Evolutionary conservation across 35 echinoderm and acorn worm genomes (phyloP), one percentile per base, ranked within the genome.

Genomic region (Ptychodera flava): DNA sequence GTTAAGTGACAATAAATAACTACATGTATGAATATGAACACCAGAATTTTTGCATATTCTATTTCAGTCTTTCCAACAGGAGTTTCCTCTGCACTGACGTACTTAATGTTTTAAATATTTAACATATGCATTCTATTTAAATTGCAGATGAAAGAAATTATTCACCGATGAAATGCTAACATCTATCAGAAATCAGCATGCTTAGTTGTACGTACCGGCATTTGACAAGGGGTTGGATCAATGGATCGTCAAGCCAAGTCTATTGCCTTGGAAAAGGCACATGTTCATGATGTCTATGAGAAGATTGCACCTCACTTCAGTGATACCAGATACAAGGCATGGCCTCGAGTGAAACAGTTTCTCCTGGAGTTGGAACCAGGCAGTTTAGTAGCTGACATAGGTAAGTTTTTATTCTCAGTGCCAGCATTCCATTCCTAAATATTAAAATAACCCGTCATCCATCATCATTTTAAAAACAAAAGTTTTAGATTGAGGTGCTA

Each of bases 221-320:
- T 64, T n/a, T n/a, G 22, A 80, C 12, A 6, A 0, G 30, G 14
- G 36, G 30, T 29, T 35, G 78, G 28, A 33, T 82, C 35, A 30
- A 99, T 99, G 96, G 96, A 99, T 91, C 88, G 96, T 30, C 88
- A 94, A 77, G 88, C 92, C 29, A 86, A 94, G 82, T 99, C 96
- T 27, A 81, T 99, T 16, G 96, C 96, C 31, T 79, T 99, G 31
- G 96, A 99, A 88, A 99, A 99, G 88, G 90, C 91, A 89, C 96
- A 99, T 84, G 96, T 99, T 34, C 90, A 89, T 53, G 93, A 94
- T 91, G 96, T 99, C 32, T 99, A 99, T 81, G 96, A 99, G 32
- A 91, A 90, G 78, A 99, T 99, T 78, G 96, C 96, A n/a, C 93
- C 93, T 2, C 96, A 99, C 37, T 99, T 99, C 85, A 94, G 87